Evolutionary conservation across 1,140 invertebrate genomes (phyloP).

Genomic region (Pollicipes pollicipes): DNA sequence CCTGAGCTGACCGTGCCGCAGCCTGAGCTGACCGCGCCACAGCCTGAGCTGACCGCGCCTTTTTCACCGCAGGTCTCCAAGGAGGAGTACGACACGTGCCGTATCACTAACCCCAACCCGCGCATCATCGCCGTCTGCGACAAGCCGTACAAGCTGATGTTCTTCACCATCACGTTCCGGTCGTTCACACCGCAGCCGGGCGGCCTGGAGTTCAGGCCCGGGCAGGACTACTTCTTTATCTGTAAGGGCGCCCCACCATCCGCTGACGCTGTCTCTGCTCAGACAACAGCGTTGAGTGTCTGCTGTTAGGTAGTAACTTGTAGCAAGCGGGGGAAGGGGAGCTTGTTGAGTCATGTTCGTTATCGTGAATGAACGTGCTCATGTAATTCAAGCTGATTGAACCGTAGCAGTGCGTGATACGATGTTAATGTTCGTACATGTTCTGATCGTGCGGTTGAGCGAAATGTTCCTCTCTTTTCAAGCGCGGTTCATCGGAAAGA

Average conservation of each 20-base stretch:
- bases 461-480: background rate
- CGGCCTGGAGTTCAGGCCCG: constrained; percentile 80
- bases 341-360: background rate
- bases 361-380: background rate
- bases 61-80: constrained; percentile 46
- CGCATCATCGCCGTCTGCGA: constrained; percentile 86
- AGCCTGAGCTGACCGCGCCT: background rate
- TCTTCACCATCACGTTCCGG: constrained; percentile 89
- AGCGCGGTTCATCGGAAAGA: background rate
- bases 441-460: too few species aligned
- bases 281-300: background rate
- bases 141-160: constrained; percentile 82
- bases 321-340: background rate
- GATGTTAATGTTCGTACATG: background rate
- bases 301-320: too few species aligned
- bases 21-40: background rate
- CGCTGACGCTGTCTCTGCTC: background rate
- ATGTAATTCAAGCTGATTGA: background rate
- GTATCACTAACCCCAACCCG: constrained; percentile 82
- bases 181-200: constrained; percentile 88
- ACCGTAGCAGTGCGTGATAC: too few species aligned
- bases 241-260: constrained; percentile 37
- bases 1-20: too few species aligned
- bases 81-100: constrained; percentile 86
- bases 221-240: constrained; percentile 91